phyloP scores from a whole-genome alignment of 1,140 invertebrate species.

The Cataglyphis hispanica region DNA sequence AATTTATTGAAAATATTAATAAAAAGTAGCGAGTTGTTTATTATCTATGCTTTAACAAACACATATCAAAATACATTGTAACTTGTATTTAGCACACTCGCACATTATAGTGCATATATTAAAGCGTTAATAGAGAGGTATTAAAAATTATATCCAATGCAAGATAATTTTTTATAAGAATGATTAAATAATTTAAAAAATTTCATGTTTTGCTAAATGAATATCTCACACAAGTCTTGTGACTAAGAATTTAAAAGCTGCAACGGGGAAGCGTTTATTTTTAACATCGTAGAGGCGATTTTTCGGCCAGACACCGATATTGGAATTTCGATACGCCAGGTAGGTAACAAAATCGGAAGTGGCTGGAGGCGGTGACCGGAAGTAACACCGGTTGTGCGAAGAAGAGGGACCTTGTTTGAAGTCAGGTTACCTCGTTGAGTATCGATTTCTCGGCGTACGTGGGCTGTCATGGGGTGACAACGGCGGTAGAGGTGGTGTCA shows the following conservation, averaged over 20 bases:
- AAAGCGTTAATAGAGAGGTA: not conserved
- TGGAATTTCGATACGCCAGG: slow-evolving; percentile 43
- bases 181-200: slow-evolving; percentile 11
- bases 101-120: not conserved
- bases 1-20: not conserved
- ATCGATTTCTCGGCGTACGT: slow-evolving; percentile 83
- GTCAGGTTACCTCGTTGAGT: slow-evolving; percentile 75
- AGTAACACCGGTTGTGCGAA: slow-evolving; percentile 65
- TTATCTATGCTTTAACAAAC: not conserved
- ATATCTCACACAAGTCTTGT: not conserved
- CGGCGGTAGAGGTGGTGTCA: slow-evolving; percentile 92
- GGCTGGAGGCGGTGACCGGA: slow-evolving; percentile 63
- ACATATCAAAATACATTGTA: not conserved
- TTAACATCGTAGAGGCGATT: slow-evolving; percentile 13
- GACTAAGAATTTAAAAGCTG: slow-evolving; percentile 25
- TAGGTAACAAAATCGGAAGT: slow-evolving; percentile 66
- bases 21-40: not conserved
- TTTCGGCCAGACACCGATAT: slow-evolving; percentile 55
- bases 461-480: slow-evolving; percentile 89
- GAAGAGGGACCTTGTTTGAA: slow-evolving; percentile 68
- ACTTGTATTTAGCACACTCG: not conserved
- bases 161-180: not conserved
- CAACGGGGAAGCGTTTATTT: slow-evolving; percentile 33
- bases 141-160: not conserved
- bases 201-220: not conserved